Evolutionary conservation across 2,888 invertebrate species (phyloP).

Genomic region (Scaptomyza tumidula): DNA sequence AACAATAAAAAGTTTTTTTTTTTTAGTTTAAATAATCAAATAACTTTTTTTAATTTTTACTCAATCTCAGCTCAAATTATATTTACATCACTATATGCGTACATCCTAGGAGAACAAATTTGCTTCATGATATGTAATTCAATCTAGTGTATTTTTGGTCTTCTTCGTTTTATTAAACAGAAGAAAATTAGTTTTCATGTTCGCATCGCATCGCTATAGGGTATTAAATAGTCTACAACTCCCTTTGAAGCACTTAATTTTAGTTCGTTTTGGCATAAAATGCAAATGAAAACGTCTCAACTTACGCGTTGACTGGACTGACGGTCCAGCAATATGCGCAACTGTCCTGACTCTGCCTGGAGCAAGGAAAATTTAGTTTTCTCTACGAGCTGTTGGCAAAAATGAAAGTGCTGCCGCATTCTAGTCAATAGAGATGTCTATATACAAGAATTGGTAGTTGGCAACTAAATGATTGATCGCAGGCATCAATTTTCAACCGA

Average conservation of each 20-base stretch:
- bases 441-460: slow-evolving; percentile 10
- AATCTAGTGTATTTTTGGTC: neutral
- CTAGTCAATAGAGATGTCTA: slow-evolving; percentile 26
- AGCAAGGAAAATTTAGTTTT: slow-evolving; percentile 4
- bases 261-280: slow-evolving; percentile 50
- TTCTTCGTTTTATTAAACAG: neutral
- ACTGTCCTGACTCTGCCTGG: slow-evolving; percentile 7
- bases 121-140: neutral
- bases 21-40: too few species aligned
- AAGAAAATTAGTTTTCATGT: neutral
- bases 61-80: too few species aligned
- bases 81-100: too few species aligned
- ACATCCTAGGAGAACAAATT: too few species aligned
- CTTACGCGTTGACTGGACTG: slow-evolving; percentile 50
- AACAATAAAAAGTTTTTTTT: too few species aligned
- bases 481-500: slow-evolving; percentile 73
- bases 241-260: neutral
- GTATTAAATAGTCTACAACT: neutral
- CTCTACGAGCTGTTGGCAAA: slow-evolving; percentile 33
- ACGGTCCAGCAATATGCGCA: slow-evolving; percentile 31
- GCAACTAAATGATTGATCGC: slow-evolving; percentile 74
- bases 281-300: slow-evolving; percentile 78
- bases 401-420: slow-evolving; percentile 61
- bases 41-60: too few species aligned
- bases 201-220: slow-evolving; percentile 6